phyloP scores from a whole-genome alignment of 35 echinoderm and acorn worm genomes.

The Holothuria glaberrima region DNA sequence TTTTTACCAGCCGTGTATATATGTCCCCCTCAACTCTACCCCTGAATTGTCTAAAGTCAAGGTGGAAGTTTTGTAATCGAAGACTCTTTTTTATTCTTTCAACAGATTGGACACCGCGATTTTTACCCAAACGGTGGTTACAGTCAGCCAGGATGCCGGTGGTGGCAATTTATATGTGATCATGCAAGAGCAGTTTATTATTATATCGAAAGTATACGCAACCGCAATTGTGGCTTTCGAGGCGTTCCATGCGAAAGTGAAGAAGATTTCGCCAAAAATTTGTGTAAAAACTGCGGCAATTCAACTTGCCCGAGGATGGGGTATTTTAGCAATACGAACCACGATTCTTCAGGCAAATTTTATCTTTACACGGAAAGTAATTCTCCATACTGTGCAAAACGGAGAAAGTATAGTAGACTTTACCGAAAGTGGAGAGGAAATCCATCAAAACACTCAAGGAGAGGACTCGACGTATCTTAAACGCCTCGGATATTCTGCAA shows the following conservation, averaged over 20 bases:
- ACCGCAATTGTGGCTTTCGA: constrained; percentile 55
- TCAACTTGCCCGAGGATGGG: constrained; percentile 37
- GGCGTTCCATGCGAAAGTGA: constrained; percentile 43
- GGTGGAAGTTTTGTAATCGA: too few species aligned
- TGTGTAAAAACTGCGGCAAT: constrained; percentile 14
- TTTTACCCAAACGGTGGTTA: constrained; percentile 72
- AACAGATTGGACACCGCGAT: constrained; percentile 65
- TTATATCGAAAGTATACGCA: constrained; percentile 55
- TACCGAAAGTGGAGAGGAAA: constrained; percentile 7
- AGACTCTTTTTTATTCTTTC: too few species aligned
- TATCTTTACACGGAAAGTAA: constrained; percentile 34
- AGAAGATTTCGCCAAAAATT: neutral
- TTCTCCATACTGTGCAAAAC: constrained; percentile 34
- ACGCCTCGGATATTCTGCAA: neutral
- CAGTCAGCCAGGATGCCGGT: constrained; percentile 53
- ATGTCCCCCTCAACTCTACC: too few species aligned
- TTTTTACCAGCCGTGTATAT: too few species aligned
- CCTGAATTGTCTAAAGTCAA: too few species aligned
- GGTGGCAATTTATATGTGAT: constrained; percentile 45
- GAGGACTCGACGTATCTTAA: neutral
- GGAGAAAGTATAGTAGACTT: constrained; percentile 8
- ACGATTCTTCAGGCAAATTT: constrained; percentile 41
- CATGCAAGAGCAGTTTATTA: constrained; percentile 52
- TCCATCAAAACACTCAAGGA: neutral
- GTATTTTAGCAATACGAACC: constrained; percentile 28